Conservation (phyloP, 2,797 vertebrate genomes). For the Hyperoplus lanceolatus region DNA sequence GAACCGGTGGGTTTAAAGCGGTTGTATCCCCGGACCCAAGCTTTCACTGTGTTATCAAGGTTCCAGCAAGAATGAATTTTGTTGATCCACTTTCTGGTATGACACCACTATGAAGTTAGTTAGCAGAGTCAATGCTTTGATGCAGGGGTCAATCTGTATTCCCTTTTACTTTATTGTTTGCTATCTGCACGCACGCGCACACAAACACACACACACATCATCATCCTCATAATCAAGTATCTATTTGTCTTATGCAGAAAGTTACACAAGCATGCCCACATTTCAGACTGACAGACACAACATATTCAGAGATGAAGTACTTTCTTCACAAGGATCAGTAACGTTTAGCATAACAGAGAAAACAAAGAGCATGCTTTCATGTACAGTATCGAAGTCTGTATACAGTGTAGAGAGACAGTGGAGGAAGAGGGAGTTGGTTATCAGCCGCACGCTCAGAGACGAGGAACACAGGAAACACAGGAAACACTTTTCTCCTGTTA, state of each 20-base stretch:
- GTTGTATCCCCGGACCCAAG: not conserved
- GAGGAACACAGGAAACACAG: conserved; percentile 54
- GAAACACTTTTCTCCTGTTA: conserved; percentile 53
- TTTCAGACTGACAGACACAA: not conserved
- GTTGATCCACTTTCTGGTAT: not conserved
- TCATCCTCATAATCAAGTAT: too few species aligned
- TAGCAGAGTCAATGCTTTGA: not conserved
- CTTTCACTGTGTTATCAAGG: not conserved
- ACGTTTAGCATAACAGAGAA: not conserved
- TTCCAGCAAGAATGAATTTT: conserved; percentile 1
- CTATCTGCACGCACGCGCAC: not conserved
- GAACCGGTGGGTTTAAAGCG: not conserved
- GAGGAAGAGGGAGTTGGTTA: conserved; percentile 15
- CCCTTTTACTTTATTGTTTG: not conserved
- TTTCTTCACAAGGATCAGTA: not conserved
- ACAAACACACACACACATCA: too few species aligned
- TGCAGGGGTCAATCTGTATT: not conserved
- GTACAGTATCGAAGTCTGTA: conserved; percentile 1
- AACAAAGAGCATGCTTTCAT: conserved; percentile 30
- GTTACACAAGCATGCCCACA: not conserved
- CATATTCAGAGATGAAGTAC: not conserved
- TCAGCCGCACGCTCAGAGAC: conserved; percentile 47
- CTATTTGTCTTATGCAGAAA: not conserved
- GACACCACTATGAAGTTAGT: not conserved
- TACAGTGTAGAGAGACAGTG: conserved; percentile 1